A percentile compares a stretch with the other conserved stretches of the same genome.
Conservation (phyloP, 2,113 vertebrate species). For the Cheirogaleus medius region DNA sequence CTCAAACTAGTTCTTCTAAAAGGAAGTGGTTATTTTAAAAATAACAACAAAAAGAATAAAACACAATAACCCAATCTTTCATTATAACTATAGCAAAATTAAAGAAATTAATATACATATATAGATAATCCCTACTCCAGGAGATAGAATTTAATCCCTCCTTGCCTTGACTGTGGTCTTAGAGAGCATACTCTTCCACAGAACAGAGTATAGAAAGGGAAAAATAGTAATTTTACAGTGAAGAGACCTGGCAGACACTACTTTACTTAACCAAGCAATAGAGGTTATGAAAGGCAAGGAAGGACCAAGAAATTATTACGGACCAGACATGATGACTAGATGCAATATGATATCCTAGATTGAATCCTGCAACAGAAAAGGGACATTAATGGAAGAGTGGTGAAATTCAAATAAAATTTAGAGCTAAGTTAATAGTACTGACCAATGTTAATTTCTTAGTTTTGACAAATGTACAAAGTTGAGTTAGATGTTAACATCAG, state of each 20-base stretch:
- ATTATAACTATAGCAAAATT: not conserved
- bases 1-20: not conserved
- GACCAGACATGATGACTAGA: not conserved
- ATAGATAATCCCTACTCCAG: not conserved
- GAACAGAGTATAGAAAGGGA: not conserved
- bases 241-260: not conserved
- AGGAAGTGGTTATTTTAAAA: not conserved
- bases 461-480: not conserved
- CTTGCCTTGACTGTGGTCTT: not conserved
- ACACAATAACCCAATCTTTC: not conserved
- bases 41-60: not conserved
- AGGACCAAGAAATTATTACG: not conserved
- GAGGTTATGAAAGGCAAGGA: not conserved
- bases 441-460: not conserved
- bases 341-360: not conserved
- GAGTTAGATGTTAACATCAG: not conserved
- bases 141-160: not conserved
- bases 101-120: not conserved
- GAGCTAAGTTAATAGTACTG: not conserved
- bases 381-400: not conserved
- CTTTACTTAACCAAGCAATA: not conserved
- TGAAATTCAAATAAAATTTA: not conserved
- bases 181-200: not conserved
- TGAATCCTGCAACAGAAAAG: not conserved
- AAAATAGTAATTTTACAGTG: not conserved